Evolutionary conservation across 2,797 vertebrate species (phyloP).

Genomic region (Helicolenus hilgendorfi): DNA sequence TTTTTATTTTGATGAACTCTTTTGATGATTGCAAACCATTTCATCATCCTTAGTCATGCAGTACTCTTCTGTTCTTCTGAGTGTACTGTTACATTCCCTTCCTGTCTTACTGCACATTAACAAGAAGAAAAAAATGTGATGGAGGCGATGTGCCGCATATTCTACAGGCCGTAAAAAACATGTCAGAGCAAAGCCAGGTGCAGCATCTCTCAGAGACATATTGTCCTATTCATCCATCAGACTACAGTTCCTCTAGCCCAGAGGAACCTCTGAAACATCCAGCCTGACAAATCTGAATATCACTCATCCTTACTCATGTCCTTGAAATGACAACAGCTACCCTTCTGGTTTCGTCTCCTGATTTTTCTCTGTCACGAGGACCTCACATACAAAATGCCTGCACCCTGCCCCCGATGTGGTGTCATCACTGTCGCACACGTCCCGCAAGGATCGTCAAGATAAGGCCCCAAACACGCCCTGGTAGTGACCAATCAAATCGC

Average conservation of each 20-base stretch:
- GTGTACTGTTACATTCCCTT: conserved; percentile 4
- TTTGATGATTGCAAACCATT: conserved; percentile 41
- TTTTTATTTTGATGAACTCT: background rate
- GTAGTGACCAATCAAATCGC: conserved; percentile 46
- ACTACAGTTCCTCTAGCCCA: background rate
- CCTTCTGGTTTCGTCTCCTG: background rate
- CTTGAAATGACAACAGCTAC: conserved; percentile 28
- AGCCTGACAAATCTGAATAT: conserved; percentile 48
- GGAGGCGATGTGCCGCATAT: conserved; percentile 17
- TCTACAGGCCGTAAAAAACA: conserved; percentile 38
- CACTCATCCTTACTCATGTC: conserved; percentile 36
- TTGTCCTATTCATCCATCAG: conserved; percentile 50
- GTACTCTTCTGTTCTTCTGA: background rate
- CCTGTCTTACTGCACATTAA: conserved; percentile 7
- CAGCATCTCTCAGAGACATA: conserved; percentile 18
- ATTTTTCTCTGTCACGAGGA: background rate
- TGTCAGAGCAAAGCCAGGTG: conserved; percentile 50
- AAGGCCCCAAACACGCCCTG: conserved; percentile 23
- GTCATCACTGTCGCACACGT: background rate
- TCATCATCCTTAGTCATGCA: conserved; percentile 39
- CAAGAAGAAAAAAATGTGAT: conserved; percentile 17
- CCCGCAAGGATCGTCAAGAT: conserved; percentile 22
- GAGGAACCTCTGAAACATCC: conserved; percentile 40
- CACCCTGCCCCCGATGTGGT: background rate
- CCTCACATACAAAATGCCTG: background rate